phyloP scores from a whole-genome alignment of 2,888 invertebrate species.

The Diabrotica balteata region DNA sequence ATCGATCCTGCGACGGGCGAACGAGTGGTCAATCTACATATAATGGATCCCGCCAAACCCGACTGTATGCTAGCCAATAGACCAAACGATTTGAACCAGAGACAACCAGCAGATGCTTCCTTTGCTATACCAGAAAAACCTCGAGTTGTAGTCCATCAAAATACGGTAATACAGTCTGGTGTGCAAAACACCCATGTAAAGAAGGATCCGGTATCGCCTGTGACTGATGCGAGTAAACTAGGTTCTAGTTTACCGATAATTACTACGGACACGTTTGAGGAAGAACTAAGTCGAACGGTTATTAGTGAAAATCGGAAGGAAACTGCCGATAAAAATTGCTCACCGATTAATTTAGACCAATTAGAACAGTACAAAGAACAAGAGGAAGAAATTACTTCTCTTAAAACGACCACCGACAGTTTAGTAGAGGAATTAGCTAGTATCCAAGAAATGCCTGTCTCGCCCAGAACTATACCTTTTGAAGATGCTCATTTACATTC shows the following conservation, averaged over 20 bases:
- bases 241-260: constrained; percentile 33
- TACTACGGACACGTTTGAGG: constrained; percentile 28
- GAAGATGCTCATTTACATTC: constrained; percentile 35
- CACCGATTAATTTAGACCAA: constrained; percentile 46
- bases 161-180: constrained; percentile 39
- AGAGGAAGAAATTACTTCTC: constrained; percentile 21
- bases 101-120: constrained; percentile 19
- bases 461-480: constrained; percentile 37
- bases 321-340: constrained; percentile 48
- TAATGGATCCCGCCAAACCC: constrained; percentile 45
- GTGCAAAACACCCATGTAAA: constrained; percentile 11
- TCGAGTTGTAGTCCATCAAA: constrained; percentile 45
- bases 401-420: constrained; percentile 22
- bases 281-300: constrained; percentile 33
- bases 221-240: constrained; percentile 23
- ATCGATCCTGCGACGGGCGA: constrained; percentile 38
- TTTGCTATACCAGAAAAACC: constrained; percentile 28
- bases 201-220: constrained; percentile 12
- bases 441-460: constrained; percentile 22
- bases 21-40: constrained; percentile 49
- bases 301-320: constrained; percentile 39
- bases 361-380: constrained; percentile 33
- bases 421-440: constrained; percentile 23
- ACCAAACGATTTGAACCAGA: constrained; percentile 34
- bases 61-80: constrained; percentile 47